Evolutionary conservation across 2,888 invertebrate species (phyloP).

Genomic region (Augochlorella aurata): DNA sequence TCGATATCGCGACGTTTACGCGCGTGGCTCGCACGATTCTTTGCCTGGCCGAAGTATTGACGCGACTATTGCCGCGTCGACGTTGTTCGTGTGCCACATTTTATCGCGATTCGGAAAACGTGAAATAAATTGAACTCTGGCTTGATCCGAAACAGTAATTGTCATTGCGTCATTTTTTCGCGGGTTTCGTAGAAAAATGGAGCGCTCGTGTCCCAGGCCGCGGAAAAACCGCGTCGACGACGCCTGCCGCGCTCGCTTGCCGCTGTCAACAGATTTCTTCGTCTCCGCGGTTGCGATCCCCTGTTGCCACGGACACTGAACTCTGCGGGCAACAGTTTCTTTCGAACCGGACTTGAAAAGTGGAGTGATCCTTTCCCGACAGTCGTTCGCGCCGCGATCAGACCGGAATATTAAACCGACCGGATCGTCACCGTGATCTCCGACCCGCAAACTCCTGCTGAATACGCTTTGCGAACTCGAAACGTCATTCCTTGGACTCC

Average conservation of each 20-base stretch:
- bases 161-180: neutral
- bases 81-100: too few species aligned
- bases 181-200: neutral
- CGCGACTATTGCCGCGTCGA: too few species aligned
- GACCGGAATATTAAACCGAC: slow-evolving; percentile 45
- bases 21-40: too few species aligned
- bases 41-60: too few species aligned
- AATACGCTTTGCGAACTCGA: slow-evolving; percentile 16
- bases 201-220: neutral
- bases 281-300: slow-evolving; percentile 53
- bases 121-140: too few species aligned
- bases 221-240: slow-evolving; percentile 39
- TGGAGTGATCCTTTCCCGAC: slow-evolving; percentile 41
- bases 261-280: slow-evolving; percentile 46
- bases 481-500: neutral
- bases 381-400: slow-evolving; percentile 36
- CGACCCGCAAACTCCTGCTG: slow-evolving; percentile 10
- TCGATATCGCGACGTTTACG: too few species aligned
- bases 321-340: slow-evolving; percentile 40
- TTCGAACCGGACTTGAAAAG: slow-evolving; percentile 49
- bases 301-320: slow-evolving; percentile 57
- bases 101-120: too few species aligned
- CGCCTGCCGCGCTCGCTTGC: slow-evolving; percentile 38
- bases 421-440: slow-evolving; percentile 27
- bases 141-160: too few species aligned